These are phyloP conservation scores for Lymantria dispar DNA, from an alignment of 2,888 invertebrate species.

Conservation along the genomic window DNA sequence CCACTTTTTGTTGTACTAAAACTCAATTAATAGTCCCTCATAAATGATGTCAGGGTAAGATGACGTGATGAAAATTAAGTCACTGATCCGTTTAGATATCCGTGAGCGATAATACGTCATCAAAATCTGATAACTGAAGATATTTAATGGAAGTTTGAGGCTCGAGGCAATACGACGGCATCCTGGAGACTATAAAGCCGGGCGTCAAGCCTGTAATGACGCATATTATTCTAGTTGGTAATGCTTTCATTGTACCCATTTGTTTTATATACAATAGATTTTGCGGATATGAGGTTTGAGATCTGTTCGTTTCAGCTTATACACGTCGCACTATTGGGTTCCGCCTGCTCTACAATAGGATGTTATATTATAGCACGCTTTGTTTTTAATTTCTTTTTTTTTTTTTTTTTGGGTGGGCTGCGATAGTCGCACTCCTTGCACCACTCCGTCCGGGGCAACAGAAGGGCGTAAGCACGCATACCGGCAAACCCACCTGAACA, in stretches of 20 bases:
- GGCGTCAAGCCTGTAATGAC: background rate
- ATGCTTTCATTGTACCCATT: background rate
- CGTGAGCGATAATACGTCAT: slow-evolving; percentile 25
- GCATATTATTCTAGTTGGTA: background rate
- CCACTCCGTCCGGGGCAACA: no score
- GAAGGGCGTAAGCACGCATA: no score
- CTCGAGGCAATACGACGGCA: background rate
- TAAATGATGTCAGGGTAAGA: slow-evolving; percentile 11
- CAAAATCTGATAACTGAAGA: background rate
- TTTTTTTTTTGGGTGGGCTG: no score
- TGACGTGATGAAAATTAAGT: slow-evolving; percentile 8
- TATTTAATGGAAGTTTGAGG: background rate
- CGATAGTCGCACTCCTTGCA: no score
- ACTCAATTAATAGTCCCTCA: background rate
- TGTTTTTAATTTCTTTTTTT: no score
- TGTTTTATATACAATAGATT: background rate
- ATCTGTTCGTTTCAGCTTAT: no score
- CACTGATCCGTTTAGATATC: slow-evolving; percentile 27
- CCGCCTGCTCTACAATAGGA: no score
- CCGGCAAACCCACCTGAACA: no score
- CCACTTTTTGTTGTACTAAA: background rate
- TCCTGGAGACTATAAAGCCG: background rate
- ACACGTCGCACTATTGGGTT: no score
- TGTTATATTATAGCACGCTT: no score
- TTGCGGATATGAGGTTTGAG: no score